Evolutionary conservation across 2,797 vertebrate genomes (phyloP).

Genomic region (Monodelphis domestica): DNA sequence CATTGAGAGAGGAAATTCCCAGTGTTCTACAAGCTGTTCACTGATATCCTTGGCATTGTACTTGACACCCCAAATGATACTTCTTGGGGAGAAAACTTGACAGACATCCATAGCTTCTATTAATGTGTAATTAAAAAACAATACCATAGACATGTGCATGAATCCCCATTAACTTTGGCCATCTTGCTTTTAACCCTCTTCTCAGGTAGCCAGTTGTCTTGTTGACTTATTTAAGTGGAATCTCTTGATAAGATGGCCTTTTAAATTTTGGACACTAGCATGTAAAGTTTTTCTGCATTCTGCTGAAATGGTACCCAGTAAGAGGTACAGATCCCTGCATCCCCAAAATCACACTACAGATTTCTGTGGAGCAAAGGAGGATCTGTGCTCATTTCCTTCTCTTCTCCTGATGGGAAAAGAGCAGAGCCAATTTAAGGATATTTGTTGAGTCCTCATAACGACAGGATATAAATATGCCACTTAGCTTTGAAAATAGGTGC

Average conservation of each 20-base stretch:
- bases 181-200: conserved; percentile 9
- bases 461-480: no score
- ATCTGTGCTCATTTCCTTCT: not conserved
- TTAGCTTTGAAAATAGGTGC: no score
- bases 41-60: conserved; percentile 67
- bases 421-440: no score
- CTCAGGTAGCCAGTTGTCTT: conserved; percentile 2
- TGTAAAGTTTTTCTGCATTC: not conserved
- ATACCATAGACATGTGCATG: accelerated
- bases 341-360: not conserved
- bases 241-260: conserved; percentile 17
- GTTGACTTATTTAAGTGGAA: not conserved
- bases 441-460: no score
- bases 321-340: not conserved
- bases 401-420: not conserved
- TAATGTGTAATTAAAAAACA: conserved; percentile 28
- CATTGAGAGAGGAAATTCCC: conserved; percentile 42
- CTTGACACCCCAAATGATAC: conserved; percentile 68
- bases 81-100: conserved; percentile 61
- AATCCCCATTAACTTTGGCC: not conserved
- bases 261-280: not conserved
- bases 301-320: not conserved
- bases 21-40: conserved; percentile 54
- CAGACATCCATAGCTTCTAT: conserved; percentile 7
- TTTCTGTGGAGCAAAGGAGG: not conserved